These are phyloP conservation scores for Cyclura pinguis DNA, from an alignment of 2,797 vertebrate genomes.

Conservation along the genomic window DNA sequence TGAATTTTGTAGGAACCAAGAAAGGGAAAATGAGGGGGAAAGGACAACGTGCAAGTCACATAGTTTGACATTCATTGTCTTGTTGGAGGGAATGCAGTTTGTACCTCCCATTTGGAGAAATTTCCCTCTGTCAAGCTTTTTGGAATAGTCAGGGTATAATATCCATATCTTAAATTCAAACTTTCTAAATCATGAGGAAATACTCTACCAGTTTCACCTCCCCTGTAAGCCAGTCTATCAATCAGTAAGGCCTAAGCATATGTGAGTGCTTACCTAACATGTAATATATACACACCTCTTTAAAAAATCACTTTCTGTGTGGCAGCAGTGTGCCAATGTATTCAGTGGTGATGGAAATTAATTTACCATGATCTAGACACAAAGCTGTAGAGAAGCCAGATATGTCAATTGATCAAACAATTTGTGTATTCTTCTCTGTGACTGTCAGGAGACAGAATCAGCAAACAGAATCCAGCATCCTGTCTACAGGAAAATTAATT, in stretches of 20 bases:
- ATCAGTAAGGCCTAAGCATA: neutral
- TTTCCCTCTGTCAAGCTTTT: neutral
- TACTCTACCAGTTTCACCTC: neutral
- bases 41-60: neutral
- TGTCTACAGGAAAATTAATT: conserved; percentile 35
- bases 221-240: neutral
- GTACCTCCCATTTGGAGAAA: neutral
- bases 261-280: neutral
- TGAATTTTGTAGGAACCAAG: too few species aligned
- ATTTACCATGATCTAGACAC: conserved; percentile 17
- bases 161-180: neutral
- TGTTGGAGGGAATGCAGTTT: too few species aligned
- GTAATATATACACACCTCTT: neutral
- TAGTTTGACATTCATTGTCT: neutral
- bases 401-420: neutral
- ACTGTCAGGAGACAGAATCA: conserved; percentile 8
- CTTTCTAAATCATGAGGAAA: neutral
- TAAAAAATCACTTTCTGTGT: conserved; percentile 4
- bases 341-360: neutral
- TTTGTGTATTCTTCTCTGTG: conserved; percentile 37
- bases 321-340: conserved; percentile 11
- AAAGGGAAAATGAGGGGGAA: neutral
- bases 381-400: neutral
- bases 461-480: conserved; percentile 29
- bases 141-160: neutral